phyloP scores from a whole-genome alignment of 1,140 invertebrate genomes.

The Dinoponera quadriceps region DNA sequence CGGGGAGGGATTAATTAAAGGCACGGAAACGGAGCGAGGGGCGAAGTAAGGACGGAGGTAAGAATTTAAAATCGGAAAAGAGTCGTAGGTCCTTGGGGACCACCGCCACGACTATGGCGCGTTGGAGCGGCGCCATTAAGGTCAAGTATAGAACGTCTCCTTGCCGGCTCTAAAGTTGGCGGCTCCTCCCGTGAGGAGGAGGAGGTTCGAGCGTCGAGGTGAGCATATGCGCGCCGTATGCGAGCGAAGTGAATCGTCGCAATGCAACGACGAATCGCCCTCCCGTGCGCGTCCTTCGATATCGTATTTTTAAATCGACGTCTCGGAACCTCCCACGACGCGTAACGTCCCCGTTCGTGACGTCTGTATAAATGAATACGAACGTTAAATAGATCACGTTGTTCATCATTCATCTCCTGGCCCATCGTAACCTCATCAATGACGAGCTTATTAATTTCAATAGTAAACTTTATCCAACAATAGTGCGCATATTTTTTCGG shows the following conservation, averaged over 20 bases:
- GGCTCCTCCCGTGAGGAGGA: conserved; percentile 22
- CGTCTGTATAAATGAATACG: background rate
- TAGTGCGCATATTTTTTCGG: background rate
- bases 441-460: background rate
- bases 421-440: background rate
- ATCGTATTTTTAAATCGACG: conserved; percentile 10
- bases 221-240: conserved; percentile 40
- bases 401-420: background rate
- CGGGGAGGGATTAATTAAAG: background rate
- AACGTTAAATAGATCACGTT: background rate
- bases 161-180: conserved; percentile 64
- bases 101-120: conserved; percentile 48
- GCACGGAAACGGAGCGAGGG: background rate
- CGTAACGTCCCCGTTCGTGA: background rate
- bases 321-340: background rate
- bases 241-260: conserved; percentile 32
- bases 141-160: conserved; percentile 68
- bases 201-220: conserved; percentile 23
- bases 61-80: background rate
- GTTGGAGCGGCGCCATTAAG: conserved; percentile 67
- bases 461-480: conserved; percentile 18
- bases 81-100: conserved; percentile 25
- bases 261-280: background rate
- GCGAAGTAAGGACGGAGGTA: too few relatives aligned
- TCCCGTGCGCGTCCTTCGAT: conserved; percentile 8